Percentiles rank a stretch among this genome's conserved stretches.
These are phyloP conservation scores for Bombyx mori DNA, from an alignment of 1,140 invertebrate species.

Conservation along the genomic window DNA sequence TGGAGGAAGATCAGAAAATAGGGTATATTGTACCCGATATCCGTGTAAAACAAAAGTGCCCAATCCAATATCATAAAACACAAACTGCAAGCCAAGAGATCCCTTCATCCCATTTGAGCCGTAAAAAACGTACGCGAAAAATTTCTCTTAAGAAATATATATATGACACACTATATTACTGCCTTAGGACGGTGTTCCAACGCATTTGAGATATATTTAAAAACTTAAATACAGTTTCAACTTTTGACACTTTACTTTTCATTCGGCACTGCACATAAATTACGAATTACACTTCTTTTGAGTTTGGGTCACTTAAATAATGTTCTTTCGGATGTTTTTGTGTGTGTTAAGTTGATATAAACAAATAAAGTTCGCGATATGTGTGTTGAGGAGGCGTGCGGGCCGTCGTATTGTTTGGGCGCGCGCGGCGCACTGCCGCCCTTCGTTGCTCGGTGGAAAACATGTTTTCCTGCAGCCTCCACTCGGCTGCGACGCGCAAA, in stretches of 20 bases:
- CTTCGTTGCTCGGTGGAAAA: slow-evolving; percentile 27
- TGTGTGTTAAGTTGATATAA: slow-evolving; percentile 6
- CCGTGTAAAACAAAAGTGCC: background rate
- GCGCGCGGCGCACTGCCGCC: slow-evolving; percentile 59
- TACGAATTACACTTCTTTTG: background rate
- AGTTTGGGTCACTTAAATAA: background rate
- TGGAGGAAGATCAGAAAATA: no score
- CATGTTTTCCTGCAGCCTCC: slow-evolving; percentile 50
- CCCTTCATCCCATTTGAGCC: slow-evolving; percentile 27
- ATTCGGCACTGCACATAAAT: no score
- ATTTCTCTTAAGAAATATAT: slow-evolving; percentile 34
- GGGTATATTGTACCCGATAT: no score
- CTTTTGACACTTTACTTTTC: background rate
- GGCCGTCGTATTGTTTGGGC: slow-evolving; percentile 23
- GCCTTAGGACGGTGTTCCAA: slow-evolving; percentile 41
- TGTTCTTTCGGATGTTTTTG: background rate
- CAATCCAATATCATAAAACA: slow-evolving; percentile 36
- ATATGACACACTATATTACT: slow-evolving; percentile 34
- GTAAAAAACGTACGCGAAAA: slow-evolving; percentile 38
- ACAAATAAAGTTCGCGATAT: slow-evolving; percentile 16
- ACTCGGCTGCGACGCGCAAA: slow-evolving; percentile 30
- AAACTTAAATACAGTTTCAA: background rate
- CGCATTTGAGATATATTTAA: slow-evolving; percentile 11
- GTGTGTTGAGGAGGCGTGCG: slow-evolving; percentile 14
- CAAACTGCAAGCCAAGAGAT: slow-evolving; percentile 32